A percentile compares a stretch with the other conserved stretches of the same genome.
Evolutionary conservation across 2,113 vertebrate genomes (phyloP).

Genomic region (Tyto alba): DNA sequence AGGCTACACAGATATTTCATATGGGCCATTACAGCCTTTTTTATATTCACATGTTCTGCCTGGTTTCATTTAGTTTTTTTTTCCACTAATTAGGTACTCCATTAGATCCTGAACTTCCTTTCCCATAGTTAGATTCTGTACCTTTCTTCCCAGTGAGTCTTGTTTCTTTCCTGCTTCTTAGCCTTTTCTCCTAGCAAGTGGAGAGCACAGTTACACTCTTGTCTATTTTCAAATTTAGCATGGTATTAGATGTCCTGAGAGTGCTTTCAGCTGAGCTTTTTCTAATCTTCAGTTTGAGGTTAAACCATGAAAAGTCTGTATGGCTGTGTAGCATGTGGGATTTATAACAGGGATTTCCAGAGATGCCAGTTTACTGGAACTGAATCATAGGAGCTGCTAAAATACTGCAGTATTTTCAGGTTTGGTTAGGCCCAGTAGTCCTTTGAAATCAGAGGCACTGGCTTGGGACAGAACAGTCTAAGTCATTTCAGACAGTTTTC

Average conservation of each 20-base stretch:
- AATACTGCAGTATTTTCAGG: background rate
- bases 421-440: background rate
- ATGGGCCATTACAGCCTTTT: background rate
- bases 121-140: too few species aligned
- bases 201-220: background rate
- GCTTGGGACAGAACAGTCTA: background rate
- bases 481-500: background rate
- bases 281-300: background rate
- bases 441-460: background rate
- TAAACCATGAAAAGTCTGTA: background rate
- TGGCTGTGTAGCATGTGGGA: background rate
- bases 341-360: background rate
- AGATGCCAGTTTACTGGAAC: background rate
- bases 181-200: background rate
- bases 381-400: background rate
- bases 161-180: background rate
- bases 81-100: background rate
- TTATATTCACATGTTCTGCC: background rate
- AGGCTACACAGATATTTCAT: background rate
- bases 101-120: background rate
- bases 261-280: background rate
- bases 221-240: background rate
- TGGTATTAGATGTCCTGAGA: background rate
- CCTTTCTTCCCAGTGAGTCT: background rate
- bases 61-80: conserved; percentile 8